Base-by-base conservation (phyloP, 2,888 invertebrate species). In the Cloeon dipterum region DNA sequence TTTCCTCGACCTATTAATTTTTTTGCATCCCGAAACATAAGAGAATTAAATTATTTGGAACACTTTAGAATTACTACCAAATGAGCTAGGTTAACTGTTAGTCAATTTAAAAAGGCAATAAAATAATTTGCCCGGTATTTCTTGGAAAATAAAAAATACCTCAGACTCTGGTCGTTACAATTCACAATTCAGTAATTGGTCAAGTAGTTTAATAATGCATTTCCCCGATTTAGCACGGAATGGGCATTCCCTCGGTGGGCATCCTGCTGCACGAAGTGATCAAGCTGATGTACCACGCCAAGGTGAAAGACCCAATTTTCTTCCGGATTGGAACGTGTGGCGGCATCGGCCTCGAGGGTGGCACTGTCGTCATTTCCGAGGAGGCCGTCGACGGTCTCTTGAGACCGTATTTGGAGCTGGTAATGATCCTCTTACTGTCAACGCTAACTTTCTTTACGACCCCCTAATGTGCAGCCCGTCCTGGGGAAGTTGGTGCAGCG, bases 231-330 rank as follows among this genome's bases (percentile, higher is more conserved):
- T 61, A 89, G 86, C 98, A 98, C 53, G 98, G 96, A 40, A 98
- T 98, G 85, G 98, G 96, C 4, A 79, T 86, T 38, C 91, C 96
- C 4, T 96, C 96, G 0, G 74, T 94, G 38, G 85, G 88, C 36
- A 93, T 98, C 46, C 65, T 96, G 38, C 69, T 98, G 40, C 89
- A 94, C 55, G 96, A 98, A 63, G 66, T 91, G 42, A 86, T 94
- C 52, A 98, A 98, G 60, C 63, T 98, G 48, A 82, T 98, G 77
- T 79, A 82, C 57, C 85, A 89, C 55, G 89, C 96, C 26, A 76
- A 70, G 52, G 78, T 73, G 42, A 68, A 67, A 42, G 85, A 88
- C 55, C 89, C 93, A 0, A 66, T 86, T 39, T 89, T 94, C 66
- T 79, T 94, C 61, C 69, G 96, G 44, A 77, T 96, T 50, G 77